Conservation (phyloP, 2,888 invertebrate genomes). For the Ophonus ardosiacus region DNA sequence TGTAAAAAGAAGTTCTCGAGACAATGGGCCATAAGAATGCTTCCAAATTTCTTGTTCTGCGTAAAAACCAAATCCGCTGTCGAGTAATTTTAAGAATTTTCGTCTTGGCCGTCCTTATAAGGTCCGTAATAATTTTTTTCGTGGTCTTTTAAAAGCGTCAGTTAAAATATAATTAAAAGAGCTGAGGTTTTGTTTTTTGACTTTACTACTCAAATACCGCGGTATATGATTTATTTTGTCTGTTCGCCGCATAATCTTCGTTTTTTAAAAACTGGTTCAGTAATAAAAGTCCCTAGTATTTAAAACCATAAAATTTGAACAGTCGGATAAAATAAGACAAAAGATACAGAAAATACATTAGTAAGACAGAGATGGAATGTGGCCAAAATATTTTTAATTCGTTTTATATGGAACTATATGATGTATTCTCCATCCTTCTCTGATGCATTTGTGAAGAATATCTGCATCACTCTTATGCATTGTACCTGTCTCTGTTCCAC, state of each 20-base stretch:
- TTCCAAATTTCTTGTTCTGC: constrained; percentile 46
- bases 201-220: constrained; percentile 64
- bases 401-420: constrained; percentile 28
- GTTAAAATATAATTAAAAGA: constrained; percentile 73
- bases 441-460: neutral
- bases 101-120: constrained; percentile 30
- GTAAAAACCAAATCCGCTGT: constrained; percentile 45
- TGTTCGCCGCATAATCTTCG: constrained; percentile 73
- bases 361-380: neutral
- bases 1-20: neutral
- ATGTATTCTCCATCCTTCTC: neutral
- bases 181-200: constrained; percentile 66
- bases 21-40: constrained; percentile 25
- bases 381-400: constrained; percentile 24
- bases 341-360: constrained; percentile 7
- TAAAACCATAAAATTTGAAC: constrained; percentile 63
- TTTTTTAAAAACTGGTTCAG: constrained; percentile 75
- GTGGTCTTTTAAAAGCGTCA: constrained; percentile 62
- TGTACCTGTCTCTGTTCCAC: constrained; percentile 24
- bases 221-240: constrained; percentile 76
- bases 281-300: constrained; percentile 61
- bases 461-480: neutral
- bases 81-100: constrained; percentile 55
- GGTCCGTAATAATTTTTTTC: constrained; percentile 57
- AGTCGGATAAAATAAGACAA: constrained; percentile 46